Evolutionary conservation across 1,140 invertebrate species (phyloP).

Genomic region (Drosophila watanabei): DNA sequence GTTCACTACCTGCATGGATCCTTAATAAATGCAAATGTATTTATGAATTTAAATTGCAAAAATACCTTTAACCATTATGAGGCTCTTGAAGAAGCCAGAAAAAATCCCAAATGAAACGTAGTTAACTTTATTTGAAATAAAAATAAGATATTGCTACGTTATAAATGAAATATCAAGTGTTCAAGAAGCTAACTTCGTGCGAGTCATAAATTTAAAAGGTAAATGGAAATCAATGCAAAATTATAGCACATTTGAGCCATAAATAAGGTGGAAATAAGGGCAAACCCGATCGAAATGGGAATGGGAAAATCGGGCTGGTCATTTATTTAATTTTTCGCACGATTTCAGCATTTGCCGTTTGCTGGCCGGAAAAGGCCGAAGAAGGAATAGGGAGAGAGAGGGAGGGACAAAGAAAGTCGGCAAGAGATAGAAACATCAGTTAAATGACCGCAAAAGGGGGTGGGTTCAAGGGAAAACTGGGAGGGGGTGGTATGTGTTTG

Average conservation of each 20-base stretch:
- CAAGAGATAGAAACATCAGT: conserved; percentile 72
- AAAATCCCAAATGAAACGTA: background rate
- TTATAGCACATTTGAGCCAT: conserved; percentile 73
- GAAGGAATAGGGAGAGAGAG: background rate
- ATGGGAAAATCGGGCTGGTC: conserved; percentile 54
- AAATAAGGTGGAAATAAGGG: conserved; percentile 57
- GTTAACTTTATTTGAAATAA: background rate
- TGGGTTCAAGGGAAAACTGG: background rate
- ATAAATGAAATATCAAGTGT: conserved; percentile 1
- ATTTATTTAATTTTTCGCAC: conserved; percentile 83
- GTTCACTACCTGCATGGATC: background rate
- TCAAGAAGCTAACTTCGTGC: conserved; percentile 6
- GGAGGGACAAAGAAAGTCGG: conserved; percentile 8
- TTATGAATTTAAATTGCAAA: background rate
- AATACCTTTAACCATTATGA: background rate
- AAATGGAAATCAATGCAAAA: conserved; percentile 75
- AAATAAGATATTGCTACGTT: conserved; percentile 7
- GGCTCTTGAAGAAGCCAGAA: background rate
- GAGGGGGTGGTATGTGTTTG: background rate
- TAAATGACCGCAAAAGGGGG: conserved; percentile 70
- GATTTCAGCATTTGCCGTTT: conserved; percentile 73
- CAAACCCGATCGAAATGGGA: conserved; percentile 25
- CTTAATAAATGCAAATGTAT: background rate
- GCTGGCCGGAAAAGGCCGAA: conserved; percentile 20
- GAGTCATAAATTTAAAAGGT: conserved; percentile 42